These are phyloP conservation scores for Chrysolina americana DNA, from an alignment of 2,888 invertebrate genomes.

Conservation along the genomic window DNA sequence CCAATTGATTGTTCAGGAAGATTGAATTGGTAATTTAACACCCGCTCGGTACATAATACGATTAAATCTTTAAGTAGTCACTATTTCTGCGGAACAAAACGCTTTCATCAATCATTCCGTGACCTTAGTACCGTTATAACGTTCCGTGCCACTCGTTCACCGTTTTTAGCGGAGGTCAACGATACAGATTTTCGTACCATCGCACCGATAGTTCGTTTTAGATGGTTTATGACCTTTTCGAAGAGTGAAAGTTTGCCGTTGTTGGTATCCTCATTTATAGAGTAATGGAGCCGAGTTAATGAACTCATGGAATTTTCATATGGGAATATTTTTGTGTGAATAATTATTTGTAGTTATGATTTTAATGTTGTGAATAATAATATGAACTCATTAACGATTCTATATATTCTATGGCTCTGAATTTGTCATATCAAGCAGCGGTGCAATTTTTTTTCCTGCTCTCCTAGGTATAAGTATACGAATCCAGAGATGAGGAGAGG, in stretches of 20 bases:
- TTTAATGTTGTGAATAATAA: too few species aligned
- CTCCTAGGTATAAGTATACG: too few species aligned
- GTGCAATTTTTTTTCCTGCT: too few species aligned
- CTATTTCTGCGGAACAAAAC: not conserved
- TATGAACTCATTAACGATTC: too few species aligned
- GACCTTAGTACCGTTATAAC: slow-evolving; percentile 33
- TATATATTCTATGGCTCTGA: too few species aligned
- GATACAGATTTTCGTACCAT: slow-evolving; percentile 10
- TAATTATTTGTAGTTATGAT: too few species aligned
- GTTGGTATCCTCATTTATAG: not conserved
- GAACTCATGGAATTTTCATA: not conserved
- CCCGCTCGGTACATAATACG: not conserved
- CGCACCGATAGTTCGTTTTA: not conserved
- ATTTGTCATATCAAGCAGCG: too few species aligned
- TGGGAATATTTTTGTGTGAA: too few species aligned
- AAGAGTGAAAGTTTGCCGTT: slow-evolving; percentile 12
- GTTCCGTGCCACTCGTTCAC: slow-evolving; percentile 18
- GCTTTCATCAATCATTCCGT: slow-evolving; percentile 28
- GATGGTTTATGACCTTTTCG: slow-evolving; percentile 4
- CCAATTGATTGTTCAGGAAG: not conserved
- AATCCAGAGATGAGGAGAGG: too few species aligned
- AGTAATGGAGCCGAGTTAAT: not conserved
- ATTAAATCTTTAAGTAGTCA: not conserved
- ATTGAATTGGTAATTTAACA: not conserved
- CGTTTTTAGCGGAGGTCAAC: slow-evolving; percentile 24